These are phyloP conservation scores for Lutjanus argentimaculatus DNA, from an alignment of 2,797 vertebrate genomes.

Conservation along the genomic window DNA sequence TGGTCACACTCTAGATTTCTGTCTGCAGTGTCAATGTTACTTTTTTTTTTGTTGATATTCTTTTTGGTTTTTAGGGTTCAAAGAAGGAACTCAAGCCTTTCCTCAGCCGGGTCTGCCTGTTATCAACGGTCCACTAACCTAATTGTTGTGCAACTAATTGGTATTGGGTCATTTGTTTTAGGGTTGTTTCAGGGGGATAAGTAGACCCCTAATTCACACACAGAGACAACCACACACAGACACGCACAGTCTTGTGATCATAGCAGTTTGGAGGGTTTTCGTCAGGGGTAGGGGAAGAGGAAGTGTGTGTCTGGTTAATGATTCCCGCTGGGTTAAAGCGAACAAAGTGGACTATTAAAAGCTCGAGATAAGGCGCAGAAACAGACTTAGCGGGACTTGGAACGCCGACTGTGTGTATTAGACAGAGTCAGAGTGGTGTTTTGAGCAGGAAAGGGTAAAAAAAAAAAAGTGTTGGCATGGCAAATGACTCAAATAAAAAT, in stretches of 20 bases:
- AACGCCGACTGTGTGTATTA: constrained; percentile 25
- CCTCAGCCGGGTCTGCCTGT: constrained; percentile 50
- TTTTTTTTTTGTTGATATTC: neutral
- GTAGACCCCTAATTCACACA: constrained; percentile 46
- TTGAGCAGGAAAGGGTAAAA: constrained; percentile 11
- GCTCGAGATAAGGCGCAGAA: constrained; percentile 70
- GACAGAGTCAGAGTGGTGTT: constrained; percentile 33
- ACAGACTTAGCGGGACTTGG: constrained; percentile 71
- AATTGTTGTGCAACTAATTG: constrained; percentile 72
- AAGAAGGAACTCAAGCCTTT: constrained; percentile 36
- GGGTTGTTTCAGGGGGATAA: constrained; percentile 50
- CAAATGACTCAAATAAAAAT: constrained; percentile 21
- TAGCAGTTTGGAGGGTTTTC: constrained; percentile 59
- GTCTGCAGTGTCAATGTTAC: neutral
- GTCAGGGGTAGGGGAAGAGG: constrained; percentile 58
- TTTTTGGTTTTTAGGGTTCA: constrained; percentile 8
- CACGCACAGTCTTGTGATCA: constrained; percentile 43
- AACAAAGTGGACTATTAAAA: constrained; percentile 67
- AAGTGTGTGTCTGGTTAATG: constrained; percentile 76
- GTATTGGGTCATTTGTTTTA: constrained; percentile 72
- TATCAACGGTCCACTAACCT: constrained; percentile 65
- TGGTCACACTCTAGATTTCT: neutral
- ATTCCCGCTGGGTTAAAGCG: constrained; percentile 71
- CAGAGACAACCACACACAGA: constrained; percentile 42
- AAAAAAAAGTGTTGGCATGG: constrained; percentile 1